Conservation (phyloP, 2,113 vertebrate species). For the Otolemur garnettii region DNA sequence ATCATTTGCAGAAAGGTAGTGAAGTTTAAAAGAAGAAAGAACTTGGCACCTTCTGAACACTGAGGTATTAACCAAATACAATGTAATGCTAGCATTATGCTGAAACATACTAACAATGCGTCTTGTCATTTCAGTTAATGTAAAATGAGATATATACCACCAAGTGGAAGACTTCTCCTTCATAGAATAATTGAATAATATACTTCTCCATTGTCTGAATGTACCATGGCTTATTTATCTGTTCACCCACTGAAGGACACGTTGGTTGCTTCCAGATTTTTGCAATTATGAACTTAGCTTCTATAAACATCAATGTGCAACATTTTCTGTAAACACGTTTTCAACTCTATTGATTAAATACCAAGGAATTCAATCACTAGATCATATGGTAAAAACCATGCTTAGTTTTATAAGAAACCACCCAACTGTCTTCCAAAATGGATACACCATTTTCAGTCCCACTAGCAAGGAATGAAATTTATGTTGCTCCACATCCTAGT, state of each 20-base stretch:
- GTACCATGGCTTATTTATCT: not conserved
- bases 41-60: not conserved
- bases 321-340: not conserved
- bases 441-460: not conserved
- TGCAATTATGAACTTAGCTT: not conserved
- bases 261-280: not conserved
- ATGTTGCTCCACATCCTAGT: not conserved
- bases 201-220: not conserved
- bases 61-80: not conserved
- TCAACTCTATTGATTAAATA: not conserved
- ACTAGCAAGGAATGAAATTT: not conserved
- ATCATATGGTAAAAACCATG: not conserved
- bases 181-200: too few relatives aligned
- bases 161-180: not conserved
- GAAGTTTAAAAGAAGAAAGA: not conserved
- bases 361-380: not conserved
- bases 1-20: not conserved
- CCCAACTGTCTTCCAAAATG: not conserved
- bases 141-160: not conserved
- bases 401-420: not conserved
- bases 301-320: not conserved
- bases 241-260: not conserved
- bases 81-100: not conserved
- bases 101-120: not conserved
- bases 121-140: not conserved